Percentiles rank a stretch among this genome's conserved stretches.
Conservation (phyloP, 1,140 invertebrate species). For the Aplysia californica region DNA sequence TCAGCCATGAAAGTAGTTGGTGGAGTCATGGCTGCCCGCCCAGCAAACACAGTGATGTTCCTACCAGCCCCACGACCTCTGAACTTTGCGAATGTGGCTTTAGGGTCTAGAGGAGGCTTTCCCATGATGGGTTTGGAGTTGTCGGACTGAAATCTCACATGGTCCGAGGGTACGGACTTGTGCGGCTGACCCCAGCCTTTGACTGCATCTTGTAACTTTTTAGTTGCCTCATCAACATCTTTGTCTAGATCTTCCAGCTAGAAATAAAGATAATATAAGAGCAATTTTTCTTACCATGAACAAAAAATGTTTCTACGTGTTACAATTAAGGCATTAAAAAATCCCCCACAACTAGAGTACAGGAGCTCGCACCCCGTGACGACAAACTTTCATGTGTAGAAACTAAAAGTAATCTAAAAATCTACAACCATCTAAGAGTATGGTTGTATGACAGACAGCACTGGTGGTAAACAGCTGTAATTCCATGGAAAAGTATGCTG, state of each 20-base stretch:
- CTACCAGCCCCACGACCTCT: background rate
- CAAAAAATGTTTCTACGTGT: too few species aligned
- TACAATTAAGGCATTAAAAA: too few species aligned
- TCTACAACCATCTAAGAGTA: too few species aligned
- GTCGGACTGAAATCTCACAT: background rate
- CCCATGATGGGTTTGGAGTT: background rate
- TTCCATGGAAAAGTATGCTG: too few species aligned
- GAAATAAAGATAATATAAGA: too few species aligned
- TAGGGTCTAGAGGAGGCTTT: background rate
- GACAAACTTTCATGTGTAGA: too few species aligned
- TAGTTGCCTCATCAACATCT: background rate
- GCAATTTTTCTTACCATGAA: too few species aligned
- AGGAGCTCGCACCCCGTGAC: too few species aligned
- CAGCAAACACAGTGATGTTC: background rate
- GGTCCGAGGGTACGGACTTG: background rate
- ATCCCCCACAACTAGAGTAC: too few species aligned
- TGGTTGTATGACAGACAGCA: too few species aligned
- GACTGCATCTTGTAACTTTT: background rate
- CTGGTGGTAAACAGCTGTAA: too few species aligned
- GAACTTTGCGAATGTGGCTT: background rate
- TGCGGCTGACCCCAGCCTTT: background rate
- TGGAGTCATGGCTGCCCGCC: background rate
- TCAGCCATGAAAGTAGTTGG: background rate
- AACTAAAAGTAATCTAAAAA: too few species aligned
- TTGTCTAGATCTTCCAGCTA: background rate